phyloP scores from a whole-genome alignment of 2,113 vertebrate genomes.

The Tachycineta bicolor region DNA sequence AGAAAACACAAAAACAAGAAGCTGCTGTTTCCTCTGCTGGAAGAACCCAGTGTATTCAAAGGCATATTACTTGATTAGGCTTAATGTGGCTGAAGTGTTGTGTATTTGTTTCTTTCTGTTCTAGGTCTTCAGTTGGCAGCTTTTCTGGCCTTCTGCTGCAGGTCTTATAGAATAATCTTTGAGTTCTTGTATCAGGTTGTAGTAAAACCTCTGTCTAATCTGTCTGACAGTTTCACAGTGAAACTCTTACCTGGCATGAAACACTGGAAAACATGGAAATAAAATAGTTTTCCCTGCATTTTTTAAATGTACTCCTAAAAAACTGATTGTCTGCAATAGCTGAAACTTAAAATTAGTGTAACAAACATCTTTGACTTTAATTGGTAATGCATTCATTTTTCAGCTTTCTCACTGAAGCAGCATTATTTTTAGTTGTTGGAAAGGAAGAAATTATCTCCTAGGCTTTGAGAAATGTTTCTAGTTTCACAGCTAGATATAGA shows the following conservation, averaged over 20 bases:
- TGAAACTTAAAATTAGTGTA: background rate
- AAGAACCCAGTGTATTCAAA: background rate
- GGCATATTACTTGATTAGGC: background rate
- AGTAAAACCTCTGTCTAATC: background rate
- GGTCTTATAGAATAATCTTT: background rate
- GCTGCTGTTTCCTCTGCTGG: background rate
- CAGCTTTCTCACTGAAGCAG: background rate
- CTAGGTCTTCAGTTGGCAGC: background rate
- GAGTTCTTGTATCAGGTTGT: background rate
- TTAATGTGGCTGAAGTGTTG: background rate
- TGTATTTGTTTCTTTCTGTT: background rate
- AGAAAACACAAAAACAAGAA: conserved; percentile 7
- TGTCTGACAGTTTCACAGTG: background rate
- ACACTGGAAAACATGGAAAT: background rate
- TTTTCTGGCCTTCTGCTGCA: background rate
- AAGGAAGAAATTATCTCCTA: background rate
- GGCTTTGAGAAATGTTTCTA: background rate
- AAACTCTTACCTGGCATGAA: background rate
- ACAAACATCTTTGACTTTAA: background rate
- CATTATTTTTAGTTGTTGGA: background rate
- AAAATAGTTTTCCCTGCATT: background rate
- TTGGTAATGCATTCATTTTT: background rate
- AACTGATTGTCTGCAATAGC: background rate
- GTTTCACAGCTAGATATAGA: background rate
- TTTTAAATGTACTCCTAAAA: background rate